Base-by-base conservation (phyloP, 2,797 vertebrate genomes). In the Alfaro cultratus region DNA sequence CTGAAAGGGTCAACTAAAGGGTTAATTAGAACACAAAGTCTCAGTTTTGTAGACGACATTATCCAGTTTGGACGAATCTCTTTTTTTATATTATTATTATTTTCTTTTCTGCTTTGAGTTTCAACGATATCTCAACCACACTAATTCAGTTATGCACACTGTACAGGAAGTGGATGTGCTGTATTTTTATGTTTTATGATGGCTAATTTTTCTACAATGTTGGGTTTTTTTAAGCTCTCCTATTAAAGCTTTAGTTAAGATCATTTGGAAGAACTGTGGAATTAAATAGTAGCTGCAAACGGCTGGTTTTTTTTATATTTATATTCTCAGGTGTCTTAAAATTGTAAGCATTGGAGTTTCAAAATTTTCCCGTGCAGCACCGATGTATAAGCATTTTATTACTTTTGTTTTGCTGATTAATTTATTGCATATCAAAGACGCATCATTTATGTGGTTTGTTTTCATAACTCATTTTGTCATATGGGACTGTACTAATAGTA, bases 241-340 rank as follows among this genome's bases (percentile, higher is more conserved):
- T 88, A 84, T 89, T 80, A 90, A 88, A 94, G 93, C 92, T 94
- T 94, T 93, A 92, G 91, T 93, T 92, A 34, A 86, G 75, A 80
- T 88, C 31, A 89, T 88, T 84, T 74, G 75, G 85, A 91, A 90
- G 86, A 91, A 87, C 82, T 87, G 82, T 94, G 92, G 92, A 93
- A 91, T 88, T 89, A 86, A 93, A 89, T 92, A 90, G 91, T 89
- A 92, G 90, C 93, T 95, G 91, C 92, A 94, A 91, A 87, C 91
- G 92, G 90, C 94, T 93, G 91, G 94, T 93, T 72, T 93, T 29
- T 57, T 26, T 23, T 94, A 94, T 94, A 94, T 94, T 94, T 95
- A 94, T 96, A 94, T 95, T 94, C 95, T 96, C 95, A 96, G 96
- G 95, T 96, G 94, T 95, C 88, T 94, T 62, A 92, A 87, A 85